phyloP scores from a whole-genome alignment of 2,888 invertebrate genomes.

The Apoda limacodes region DNA sequence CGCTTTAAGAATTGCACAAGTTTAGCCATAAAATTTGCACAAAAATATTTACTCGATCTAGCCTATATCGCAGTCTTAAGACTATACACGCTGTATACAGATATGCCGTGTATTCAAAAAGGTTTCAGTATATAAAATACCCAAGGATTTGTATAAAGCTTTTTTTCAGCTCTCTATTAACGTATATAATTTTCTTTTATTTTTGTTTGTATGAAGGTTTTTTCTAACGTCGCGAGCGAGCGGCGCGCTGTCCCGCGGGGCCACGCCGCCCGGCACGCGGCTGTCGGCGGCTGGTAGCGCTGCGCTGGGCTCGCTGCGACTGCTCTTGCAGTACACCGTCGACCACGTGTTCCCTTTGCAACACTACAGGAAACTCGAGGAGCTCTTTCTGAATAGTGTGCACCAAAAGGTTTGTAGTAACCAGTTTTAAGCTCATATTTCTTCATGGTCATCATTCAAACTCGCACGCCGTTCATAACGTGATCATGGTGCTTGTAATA shows the following conservation, averaged over 20 bases:
- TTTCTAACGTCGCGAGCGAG: conserved; percentile 68
- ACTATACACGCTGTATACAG: too few relatives aligned
- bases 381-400: conserved; percentile 80
- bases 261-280: conserved; percentile 81
- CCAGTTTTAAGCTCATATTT: conserved; percentile 1
- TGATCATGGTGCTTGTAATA: too few relatives aligned
- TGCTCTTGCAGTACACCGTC: conserved; percentile 88
- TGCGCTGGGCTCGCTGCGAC: conserved; percentile 83
- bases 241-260: conserved; percentile 74
- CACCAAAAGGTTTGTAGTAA: conserved; percentile 66
- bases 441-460: too few relatives aligned
- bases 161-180: too few relatives aligned
- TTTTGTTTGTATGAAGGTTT: conserved; percentile 67
- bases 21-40: too few relatives aligned
- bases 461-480: too few relatives aligned
- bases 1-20: too few relatives aligned
- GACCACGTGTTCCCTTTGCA: conserved; percentile 89
- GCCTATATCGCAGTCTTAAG: too few relatives aligned
- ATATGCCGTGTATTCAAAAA: too few relatives aligned
- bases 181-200: conserved; percentile 1
- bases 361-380: conserved; percentile 82
- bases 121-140: too few relatives aligned
- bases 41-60: too few relatives aligned
- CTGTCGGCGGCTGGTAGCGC: conserved; percentile 67
- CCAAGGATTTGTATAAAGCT: too few relatives aligned